A percentile compares a stretch with the other conserved stretches of the same genome.
phyloP scores from a whole-genome alignment of 2,113 vertebrate genomes.

The Tragelaphus imberbis region DNA sequence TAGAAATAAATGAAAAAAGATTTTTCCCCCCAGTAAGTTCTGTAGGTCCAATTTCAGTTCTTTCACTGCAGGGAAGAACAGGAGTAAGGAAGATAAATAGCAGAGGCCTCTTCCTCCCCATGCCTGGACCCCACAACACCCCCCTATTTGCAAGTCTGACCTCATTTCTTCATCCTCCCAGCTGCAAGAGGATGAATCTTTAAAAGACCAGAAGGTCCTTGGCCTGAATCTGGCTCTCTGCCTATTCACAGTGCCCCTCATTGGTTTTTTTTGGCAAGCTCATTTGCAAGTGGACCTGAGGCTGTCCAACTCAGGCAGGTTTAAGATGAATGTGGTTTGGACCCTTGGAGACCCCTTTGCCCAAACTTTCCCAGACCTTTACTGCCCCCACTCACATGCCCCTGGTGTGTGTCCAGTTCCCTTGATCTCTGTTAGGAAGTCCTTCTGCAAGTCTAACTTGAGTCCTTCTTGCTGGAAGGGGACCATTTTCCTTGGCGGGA shows the following conservation, averaged over 20 bases:
- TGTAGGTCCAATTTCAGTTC: neutral
- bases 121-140: neutral
- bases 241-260: neutral
- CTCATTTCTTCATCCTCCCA: constrained; percentile 11
- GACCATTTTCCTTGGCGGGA: neutral
- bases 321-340: neutral
- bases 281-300: neutral
- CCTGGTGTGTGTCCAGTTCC: neutral
- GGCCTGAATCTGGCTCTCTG: neutral
- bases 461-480: constrained; percentile 9
- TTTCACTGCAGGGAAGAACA: neutral
- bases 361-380: neutral
- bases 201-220: neutral
- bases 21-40: neutral
- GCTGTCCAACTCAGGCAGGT: neutral
- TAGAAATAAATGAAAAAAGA: neutral
- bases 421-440: constrained; percentile 1
- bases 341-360: neutral
- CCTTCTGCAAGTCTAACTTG: constrained; percentile 36
- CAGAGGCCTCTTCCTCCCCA: neutral
- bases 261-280: neutral
- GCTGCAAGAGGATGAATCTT: neutral
- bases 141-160: neutral
- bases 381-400: neutral
- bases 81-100: neutral